Evolutionary conservation across 1,140 invertebrate genomes (phyloP).

Genomic region (Papilio polytes): DNA sequence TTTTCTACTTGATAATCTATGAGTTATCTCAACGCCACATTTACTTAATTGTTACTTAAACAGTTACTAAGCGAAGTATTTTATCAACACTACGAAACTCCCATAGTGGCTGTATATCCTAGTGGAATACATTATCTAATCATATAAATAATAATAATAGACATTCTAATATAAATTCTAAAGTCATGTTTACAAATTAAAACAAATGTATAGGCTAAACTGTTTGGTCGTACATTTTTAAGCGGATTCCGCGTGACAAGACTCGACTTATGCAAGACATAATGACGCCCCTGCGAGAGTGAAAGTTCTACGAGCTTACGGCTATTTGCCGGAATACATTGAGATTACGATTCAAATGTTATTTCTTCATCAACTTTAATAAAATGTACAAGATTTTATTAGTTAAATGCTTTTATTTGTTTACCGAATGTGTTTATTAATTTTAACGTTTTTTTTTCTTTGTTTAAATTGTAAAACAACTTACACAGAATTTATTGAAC

Average conservation of each 20-base stretch:
- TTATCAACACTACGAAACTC: background rate
- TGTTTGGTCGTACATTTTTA: conserved; percentile 17
- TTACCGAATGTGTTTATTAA: background rate
- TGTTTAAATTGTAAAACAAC: too few species aligned
- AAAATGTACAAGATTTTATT: background rate
- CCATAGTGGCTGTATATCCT: background rate
- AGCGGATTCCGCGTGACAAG: conserved; percentile 12
- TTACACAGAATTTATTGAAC: too few species aligned
- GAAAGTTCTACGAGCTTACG: conserved; percentile 18
- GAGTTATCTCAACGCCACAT: background rate
- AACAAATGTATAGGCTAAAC: conserved; percentile 2
- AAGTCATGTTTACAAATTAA: conserved; percentile 21
- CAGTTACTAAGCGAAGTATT: background rate
- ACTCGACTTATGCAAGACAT: conserved; percentile 24
- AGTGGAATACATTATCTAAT: background rate
- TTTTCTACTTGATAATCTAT: too few species aligned
- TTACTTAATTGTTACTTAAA: background rate
- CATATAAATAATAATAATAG: background rate
- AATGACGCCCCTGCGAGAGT: conserved; percentile 17
- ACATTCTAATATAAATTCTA: background rate
- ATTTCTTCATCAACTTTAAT: conserved; percentile 12
- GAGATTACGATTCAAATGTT: conserved; percentile 2
- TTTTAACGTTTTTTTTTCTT: background rate
- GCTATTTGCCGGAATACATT: conserved; percentile 8
- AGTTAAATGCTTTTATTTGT: background rate